phyloP scores from a whole-genome alignment of 2,797 vertebrate species.

The Melanotaenia parkinsoni region DNA sequence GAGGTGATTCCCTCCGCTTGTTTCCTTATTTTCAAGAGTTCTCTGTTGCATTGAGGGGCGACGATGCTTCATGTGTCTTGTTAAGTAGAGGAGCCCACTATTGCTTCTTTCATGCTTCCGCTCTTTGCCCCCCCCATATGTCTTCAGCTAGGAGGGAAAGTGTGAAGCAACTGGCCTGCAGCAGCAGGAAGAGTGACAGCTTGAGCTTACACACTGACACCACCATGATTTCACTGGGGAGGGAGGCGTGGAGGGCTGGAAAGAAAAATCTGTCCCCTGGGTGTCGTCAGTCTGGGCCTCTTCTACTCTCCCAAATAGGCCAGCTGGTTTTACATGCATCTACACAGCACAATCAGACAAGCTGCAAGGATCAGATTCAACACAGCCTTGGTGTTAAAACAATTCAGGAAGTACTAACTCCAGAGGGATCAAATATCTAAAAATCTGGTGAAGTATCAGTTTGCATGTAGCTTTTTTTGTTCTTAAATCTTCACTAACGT shows the following conservation, averaged over 20 bases:
- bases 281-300: conserved; percentile 74
- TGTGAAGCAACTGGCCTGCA: conserved; percentile 66
- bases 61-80: conserved; percentile 59
- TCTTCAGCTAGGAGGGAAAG: conserved; percentile 45
- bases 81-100: conserved; percentile 60
- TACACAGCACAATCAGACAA: conserved; percentile 32
- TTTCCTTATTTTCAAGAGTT: conserved; percentile 48
- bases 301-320: conserved; percentile 65
- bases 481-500: conserved; percentile 49
- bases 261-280: conserved; percentile 72
- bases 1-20: conserved; percentile 41
- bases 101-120: conserved; percentile 24
- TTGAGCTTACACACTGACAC: conserved; percentile 73
- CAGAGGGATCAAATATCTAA: conserved; percentile 60
- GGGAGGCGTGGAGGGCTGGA: conserved; percentile 52
- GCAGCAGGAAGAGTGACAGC: conserved; percentile 73
- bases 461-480: conserved; percentile 64
- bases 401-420: conserved; percentile 51
- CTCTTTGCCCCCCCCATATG: conserved; percentile 24
- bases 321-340: conserved; percentile 68
- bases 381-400: conserved; percentile 40
- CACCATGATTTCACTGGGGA: conserved; percentile 70
- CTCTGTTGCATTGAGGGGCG: conserved; percentile 53
- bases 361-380: conserved; percentile 52
- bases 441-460: conserved; percentile 65